These are phyloP conservation scores for Anas flavirostris DNA, from an alignment of 2,797 vertebrate species.

Conservation along the genomic window DNA sequence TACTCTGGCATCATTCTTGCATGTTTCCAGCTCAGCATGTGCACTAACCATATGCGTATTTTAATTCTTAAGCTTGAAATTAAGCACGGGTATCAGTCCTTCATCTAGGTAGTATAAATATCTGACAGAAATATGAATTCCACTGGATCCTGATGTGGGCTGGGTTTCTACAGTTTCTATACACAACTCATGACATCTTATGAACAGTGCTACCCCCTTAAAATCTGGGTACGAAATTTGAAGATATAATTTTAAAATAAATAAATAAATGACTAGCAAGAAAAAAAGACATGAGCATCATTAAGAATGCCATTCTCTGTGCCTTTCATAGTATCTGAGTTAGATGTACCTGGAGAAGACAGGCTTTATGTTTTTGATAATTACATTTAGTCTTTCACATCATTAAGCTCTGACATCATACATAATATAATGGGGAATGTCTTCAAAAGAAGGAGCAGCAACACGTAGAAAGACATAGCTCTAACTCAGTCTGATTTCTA, in stretches of 20 bases:
- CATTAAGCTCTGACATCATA: background rate
- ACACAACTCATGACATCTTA: background rate
- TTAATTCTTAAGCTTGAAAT: background rate
- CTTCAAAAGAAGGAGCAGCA: background rate
- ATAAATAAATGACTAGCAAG: background rate
- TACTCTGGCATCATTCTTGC: background rate
- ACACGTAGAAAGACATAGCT: rapidly evolving
- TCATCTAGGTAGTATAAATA: background rate
- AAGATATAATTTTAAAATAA: background rate
- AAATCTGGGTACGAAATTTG: background rate
- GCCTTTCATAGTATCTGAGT: background rate
- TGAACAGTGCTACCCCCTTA: background rate
- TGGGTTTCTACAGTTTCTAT: background rate
- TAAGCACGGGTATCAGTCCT: background rate
- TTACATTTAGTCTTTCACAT: background rate
- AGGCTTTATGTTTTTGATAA: background rate
- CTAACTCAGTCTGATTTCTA: background rate
- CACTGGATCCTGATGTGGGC: background rate
- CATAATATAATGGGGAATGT: rapidly evolving
- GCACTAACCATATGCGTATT: background rate
- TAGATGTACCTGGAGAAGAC: background rate
- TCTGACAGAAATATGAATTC: background rate
- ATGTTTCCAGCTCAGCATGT: background rate
- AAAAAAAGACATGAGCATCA: background rate
- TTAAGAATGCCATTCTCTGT: background rate